Evolutionary conservation across 2,888 invertebrate genomes (phyloP).

Genomic region (Erpobdella octoculata): DNA sequence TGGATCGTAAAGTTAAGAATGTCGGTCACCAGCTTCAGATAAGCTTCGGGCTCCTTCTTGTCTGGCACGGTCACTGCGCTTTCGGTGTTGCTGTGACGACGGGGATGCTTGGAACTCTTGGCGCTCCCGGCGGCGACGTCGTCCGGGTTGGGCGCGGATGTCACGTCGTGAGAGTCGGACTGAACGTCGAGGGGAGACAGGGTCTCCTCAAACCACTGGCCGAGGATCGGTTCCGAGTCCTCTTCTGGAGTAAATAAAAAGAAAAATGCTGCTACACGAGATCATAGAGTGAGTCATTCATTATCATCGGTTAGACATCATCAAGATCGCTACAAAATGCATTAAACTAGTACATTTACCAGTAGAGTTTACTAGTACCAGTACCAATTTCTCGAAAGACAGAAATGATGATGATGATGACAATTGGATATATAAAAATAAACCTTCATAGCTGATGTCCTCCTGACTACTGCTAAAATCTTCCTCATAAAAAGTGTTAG

Average conservation of each 20-base stretch:
- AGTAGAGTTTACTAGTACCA: no score
- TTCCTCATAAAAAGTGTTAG: conserved; percentile 91
- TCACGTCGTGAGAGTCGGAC: conserved; percentile 39
- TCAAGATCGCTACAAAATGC: neutral
- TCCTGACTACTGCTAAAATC: conserved; percentile 74
- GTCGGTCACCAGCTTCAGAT: conserved; percentile 75
- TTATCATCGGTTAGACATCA: neutral
- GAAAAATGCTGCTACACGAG: neutral
- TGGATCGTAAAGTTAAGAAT: conserved; percentile 78
- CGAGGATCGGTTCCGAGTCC: conserved; percentile 69
- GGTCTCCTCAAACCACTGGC: conserved; percentile 89
- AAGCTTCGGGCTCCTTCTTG: conserved; percentile 73
- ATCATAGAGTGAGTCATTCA: no score
- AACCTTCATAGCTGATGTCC: conserved; percentile 71
- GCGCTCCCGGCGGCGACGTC: conserved; percentile 33
- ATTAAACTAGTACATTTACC: no score
- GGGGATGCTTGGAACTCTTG: conserved; percentile 38
- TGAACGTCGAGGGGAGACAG: conserved; percentile 64
- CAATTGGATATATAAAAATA: no score
- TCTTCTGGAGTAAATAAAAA: conserved; percentile 48
- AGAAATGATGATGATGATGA: neutral
- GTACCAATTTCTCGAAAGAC: conserved; percentile 8
- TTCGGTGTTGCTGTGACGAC: conserved; percentile 40
- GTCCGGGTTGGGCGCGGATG: conserved; percentile 37
- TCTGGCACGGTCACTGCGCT: conserved; percentile 60